phyloP scores from a whole-genome alignment of 2,797 vertebrate species.

The Rallus crepitans region DNA sequence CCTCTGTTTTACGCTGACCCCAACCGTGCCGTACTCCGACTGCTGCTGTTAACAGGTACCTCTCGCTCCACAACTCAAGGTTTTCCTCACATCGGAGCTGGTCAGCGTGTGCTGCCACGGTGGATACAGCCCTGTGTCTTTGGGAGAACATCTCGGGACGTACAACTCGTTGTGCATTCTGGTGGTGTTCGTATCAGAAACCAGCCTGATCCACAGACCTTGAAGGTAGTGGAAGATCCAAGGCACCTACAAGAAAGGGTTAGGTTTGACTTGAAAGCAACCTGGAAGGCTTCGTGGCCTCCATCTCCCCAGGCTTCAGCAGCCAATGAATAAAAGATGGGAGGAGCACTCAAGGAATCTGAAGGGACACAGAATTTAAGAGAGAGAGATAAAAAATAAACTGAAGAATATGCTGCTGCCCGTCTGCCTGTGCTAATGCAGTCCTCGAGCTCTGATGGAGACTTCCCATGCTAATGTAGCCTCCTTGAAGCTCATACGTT shows the following conservation, averaged over 20 bases:
- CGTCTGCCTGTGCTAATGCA: not conserved
- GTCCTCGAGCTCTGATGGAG: not conserved
- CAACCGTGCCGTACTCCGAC: not conserved
- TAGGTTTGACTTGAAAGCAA: not conserved
- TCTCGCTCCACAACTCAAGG: accelerated
- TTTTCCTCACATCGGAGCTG: not conserved
- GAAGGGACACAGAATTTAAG: not conserved
- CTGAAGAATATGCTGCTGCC: not conserved
- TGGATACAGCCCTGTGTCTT: not conserved
- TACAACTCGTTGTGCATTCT: not conserved
- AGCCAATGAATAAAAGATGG: constrained; percentile 33
- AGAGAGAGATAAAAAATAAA: not conserved
- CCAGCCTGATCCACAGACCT: not conserved
- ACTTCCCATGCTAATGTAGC: not conserved
- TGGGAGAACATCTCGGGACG: not conserved
- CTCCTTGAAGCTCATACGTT: not conserved
- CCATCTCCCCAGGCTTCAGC: not conserved
- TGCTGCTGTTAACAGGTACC: not conserved
- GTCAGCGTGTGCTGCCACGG: not conserved
- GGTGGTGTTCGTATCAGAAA: not conserved
- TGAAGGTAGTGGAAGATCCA: not conserved
- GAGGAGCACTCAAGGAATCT: not conserved
- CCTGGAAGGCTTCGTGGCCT: not conserved
- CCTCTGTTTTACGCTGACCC: not conserved
- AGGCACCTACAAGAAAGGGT: not conserved